Evolutionary conservation across 2,113 vertebrate species (phyloP).

Genomic region (Tragelaphus imberbis): DNA sequence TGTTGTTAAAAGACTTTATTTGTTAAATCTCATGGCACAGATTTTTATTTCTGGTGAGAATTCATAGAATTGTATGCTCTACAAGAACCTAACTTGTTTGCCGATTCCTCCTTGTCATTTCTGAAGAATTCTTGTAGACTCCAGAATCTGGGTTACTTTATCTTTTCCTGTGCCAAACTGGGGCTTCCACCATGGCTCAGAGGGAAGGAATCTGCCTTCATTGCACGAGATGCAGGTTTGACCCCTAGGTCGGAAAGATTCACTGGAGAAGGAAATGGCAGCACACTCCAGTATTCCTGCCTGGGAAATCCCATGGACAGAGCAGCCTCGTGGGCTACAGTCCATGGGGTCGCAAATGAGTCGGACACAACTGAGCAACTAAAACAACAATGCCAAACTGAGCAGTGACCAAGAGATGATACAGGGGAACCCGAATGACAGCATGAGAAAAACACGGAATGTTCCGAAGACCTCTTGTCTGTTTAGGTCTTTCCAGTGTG

Average conservation of each 20-base stretch:
- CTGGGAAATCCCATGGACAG: neutral
- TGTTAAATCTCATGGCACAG: neutral
- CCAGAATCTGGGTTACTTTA: neutral
- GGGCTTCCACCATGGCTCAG: neutral
- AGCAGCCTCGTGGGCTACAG: neutral
- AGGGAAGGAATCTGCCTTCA: neutral
- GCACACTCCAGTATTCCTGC: neutral
- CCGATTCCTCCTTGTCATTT: neutral
- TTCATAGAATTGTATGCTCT: neutral
- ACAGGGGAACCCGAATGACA: neutral
- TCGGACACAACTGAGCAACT: neutral
- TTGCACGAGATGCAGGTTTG: neutral
- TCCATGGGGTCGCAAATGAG: neutral
- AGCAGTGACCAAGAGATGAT: neutral
- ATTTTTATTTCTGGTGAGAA: conserved; percentile 16
- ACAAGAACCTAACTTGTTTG: conserved; percentile 19
- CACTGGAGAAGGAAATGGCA: neutral
- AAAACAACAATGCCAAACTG: neutral
- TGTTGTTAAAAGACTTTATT: conserved; percentile 40
- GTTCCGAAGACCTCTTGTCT: neutral
- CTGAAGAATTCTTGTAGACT: neutral
- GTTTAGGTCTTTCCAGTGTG: neutral
- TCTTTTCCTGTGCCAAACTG: neutral
- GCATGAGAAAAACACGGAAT: neutral
- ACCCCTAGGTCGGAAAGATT: neutral